phyloP scores from a whole-genome alignment of 2,888 invertebrate species.

The Nemotelus pantherinus region DNA sequence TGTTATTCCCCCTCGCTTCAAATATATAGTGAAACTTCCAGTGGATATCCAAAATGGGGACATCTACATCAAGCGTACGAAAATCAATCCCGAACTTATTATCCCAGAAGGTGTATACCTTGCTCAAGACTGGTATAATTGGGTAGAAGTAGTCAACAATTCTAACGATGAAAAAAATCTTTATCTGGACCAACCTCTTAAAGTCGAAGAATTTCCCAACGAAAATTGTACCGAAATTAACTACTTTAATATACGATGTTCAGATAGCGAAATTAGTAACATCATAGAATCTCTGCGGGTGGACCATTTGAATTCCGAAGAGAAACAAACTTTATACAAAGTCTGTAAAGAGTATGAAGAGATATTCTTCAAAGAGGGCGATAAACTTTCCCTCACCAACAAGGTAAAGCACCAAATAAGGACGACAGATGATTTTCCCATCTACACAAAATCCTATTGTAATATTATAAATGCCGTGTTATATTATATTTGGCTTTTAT shows the following conservation, averaged over 20 bases:
- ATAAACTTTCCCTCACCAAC: no score
- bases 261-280: not conserved
- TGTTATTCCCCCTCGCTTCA: constrained; percentile 24
- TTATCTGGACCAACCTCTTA: constrained; percentile 22
- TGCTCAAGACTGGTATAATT: constrained; percentile 25
- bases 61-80: constrained; percentile 16
- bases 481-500: no score
- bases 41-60: constrained; percentile 42
- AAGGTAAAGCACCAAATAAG: no score
- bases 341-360: no score
- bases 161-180: constrained; percentile 9
- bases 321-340: no score
- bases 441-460: no score
- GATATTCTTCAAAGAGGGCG: no score
- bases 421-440: no score
- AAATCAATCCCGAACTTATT: not conserved
- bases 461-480: no score
- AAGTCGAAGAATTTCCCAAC: constrained; percentile 5
- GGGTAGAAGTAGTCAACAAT: constrained; percentile 19
- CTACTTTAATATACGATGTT: not conserved
- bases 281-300: no score
- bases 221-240: constrained; percentile 25
- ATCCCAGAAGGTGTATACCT: constrained; percentile 23
- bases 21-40: constrained; percentile 31
- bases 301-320: no score